Base-by-base conservation (phyloP, 2,113 vertebrate species). In the Phoxinus phoxinus region DNA sequence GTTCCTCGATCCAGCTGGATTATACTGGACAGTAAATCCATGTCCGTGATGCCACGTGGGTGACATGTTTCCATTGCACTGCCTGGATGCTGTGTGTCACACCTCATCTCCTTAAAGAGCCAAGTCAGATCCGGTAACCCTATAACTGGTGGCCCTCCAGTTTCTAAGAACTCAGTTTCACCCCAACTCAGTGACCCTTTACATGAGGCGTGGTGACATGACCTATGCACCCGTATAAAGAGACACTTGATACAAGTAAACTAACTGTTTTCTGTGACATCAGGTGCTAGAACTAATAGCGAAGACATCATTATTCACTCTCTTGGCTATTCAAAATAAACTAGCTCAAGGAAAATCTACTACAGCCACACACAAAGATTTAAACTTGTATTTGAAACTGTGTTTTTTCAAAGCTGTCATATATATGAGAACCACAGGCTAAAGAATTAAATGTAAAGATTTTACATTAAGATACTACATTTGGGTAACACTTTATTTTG, bases 11-110 rank as follows among this genome's bases (percentile, higher is more conserved):
- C 44, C 80, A 65, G 58, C n/a, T 65, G 63, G 80, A 82, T 82
- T 63, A 25, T 10, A 81, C 44, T 81, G 61, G 41, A 81, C 27
- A 58, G 67, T 58, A 73, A 83, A 83, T 69, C 67, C 67, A n/a
- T 67, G 46, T 25, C 3, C 30, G 86, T 86, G 85, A 41, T 87
- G 91, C 89, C 93, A 89, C 79, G 65, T 71, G 30, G 89, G 84
- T 88, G 88, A 89, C 87, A 78, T 63, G 41, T 83, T 89, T 80
- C 86, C 88, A 89, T 61, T 83, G 44, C 85, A 21, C 48, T 27
- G 46, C 32, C 78, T 53, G 30, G 82, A 83, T 75, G 73, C 27
- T 23, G 23, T 7, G 65, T 71, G 65, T 72, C 81, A 83, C 81
- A 83, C 46, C 63, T 71, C 30, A 37, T 82, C 44, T 82, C 80